Evolutionary conservation across 2,888 invertebrate species (phyloP).

Genomic region (Nesidiocoris tenuis): DNA sequence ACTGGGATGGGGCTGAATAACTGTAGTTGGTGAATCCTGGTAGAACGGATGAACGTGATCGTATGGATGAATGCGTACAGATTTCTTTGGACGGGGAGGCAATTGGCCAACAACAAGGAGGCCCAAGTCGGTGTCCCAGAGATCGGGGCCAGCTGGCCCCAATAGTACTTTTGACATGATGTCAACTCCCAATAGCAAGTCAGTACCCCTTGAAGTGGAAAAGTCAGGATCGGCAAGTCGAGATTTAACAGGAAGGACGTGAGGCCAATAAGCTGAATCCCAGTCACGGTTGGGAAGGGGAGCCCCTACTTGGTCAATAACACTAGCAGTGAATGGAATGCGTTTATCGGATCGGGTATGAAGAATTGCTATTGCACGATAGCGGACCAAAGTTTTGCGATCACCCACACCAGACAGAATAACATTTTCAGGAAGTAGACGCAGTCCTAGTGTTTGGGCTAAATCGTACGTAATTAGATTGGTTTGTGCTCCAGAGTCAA

Average conservation of each 20-base stretch:
- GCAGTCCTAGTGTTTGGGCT: not conserved
- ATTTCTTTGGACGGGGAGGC: not conserved
- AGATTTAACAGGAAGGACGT: not conserved
- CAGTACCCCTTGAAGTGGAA: not conserved
- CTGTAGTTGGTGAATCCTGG: not conserved
- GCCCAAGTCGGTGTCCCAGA: not conserved
- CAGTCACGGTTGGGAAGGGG: not conserved
- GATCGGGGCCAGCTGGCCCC: not conserved
- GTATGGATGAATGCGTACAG: not conserved
- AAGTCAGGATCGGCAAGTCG: not conserved
- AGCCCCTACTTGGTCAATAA: not conserved
- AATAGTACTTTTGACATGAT: not conserved
- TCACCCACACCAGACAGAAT: not conserved
- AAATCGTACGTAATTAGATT: not conserved
- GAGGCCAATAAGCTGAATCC: not conserved
- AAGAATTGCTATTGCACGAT: not conserved
- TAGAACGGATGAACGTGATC: not conserved
- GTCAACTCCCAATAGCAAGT: not conserved
- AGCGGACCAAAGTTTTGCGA: not conserved
- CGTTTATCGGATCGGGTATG: not conserved
- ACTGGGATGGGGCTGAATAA: not conserved
- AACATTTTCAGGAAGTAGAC: not conserved
- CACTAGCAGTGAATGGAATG: not conserved
- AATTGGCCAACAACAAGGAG: not conserved
- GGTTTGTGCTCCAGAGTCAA: not conserved